These are phyloP conservation scores for Mercenaria mercenaria DNA, from an alignment of 1,140 invertebrate species.

Conservation along the genomic window DNA sequence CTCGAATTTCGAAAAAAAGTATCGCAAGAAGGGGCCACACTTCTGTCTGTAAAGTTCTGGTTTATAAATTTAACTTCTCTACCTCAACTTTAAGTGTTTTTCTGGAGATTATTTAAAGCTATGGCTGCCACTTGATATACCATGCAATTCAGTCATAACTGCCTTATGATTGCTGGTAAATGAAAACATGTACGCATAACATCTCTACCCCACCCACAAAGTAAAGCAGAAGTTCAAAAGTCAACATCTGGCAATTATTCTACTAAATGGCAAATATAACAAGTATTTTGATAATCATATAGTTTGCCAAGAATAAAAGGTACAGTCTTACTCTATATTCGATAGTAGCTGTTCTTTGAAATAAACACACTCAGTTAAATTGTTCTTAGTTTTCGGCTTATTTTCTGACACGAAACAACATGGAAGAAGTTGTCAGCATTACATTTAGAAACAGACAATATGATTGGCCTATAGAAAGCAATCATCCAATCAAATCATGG, in stretches of 20 bases:
- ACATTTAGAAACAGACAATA: background rate
- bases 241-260: background rate
- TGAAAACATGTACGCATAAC: background rate
- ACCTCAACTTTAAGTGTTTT: background rate
- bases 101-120: background rate
- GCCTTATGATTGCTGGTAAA: background rate
- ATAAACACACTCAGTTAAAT: background rate
- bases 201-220: slow-evolving; percentile 35
- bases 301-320: background rate
- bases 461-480: slow-evolving; percentile 29
- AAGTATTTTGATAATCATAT: background rate
- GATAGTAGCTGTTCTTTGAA: background rate
- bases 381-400: background rate
- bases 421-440: slow-evolving; percentile 14
- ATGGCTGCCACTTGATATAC: background rate
- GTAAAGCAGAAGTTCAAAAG: background rate
- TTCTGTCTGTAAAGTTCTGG: too few relatives aligned
- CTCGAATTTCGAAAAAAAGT: too few relatives aligned
- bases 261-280: background rate
- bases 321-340: background rate
- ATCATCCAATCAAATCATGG: slow-evolving; percentile 35
- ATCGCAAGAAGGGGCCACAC: too few relatives aligned
- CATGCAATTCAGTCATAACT: too few relatives aligned
- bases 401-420: slow-evolving; percentile 67
- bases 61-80: too few relatives aligned